Base-by-base conservation (phyloP, 2,113 vertebrate species). In the Pogonocichla stellata region DNA sequence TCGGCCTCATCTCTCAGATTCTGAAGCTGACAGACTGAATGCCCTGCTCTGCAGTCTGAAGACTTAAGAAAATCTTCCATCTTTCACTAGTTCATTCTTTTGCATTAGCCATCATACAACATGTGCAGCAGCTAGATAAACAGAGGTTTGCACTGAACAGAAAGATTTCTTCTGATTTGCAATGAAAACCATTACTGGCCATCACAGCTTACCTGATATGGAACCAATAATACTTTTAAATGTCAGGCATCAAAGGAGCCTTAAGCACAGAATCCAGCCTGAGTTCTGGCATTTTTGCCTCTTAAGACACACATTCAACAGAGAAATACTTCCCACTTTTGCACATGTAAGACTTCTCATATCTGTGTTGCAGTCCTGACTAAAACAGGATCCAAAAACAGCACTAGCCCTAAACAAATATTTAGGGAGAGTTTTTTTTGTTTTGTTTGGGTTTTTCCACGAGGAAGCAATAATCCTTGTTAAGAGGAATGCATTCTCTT, bases 121-220 rank as follows among this genome's bases (percentile, higher is more conserved):
- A 69, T 1, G 0, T 71, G 71, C 45, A 73, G 79, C 92, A 93
- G 85, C 85, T 94, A 85, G 50, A 85, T 69, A 96, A 96, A 86
- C 62, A 94, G n/a, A 80, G 54, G 19, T 77, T 88, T 88, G 78
- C 53, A 80, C 22, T 0, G 8, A 90, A 88, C 61, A 71, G 40
- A 96, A 91, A 75, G 58, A 58, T 83, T 93, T 88, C 62, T 94
- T 95, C 92, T 95, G 57, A 92, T 88, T 92, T 86, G 62, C 78
- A 86, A 90, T 88, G 40, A 79, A 94, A 93, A 92, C 57, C 66
- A 73, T 88, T 54, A 81, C 60, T 57, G 28, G 60, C 47, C 43
- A 87, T 88, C 67, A 88, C 58, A 73, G 33, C 86, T 83, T 79
- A 69, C 56, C 62, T 77, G 79, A 90, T 62, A 83, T n/a, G 9